These are phyloP conservation scores for Myrmecobius fasciatus DNA, from an alignment of 2,113 vertebrate genomes.

Conservation along the genomic window DNA sequence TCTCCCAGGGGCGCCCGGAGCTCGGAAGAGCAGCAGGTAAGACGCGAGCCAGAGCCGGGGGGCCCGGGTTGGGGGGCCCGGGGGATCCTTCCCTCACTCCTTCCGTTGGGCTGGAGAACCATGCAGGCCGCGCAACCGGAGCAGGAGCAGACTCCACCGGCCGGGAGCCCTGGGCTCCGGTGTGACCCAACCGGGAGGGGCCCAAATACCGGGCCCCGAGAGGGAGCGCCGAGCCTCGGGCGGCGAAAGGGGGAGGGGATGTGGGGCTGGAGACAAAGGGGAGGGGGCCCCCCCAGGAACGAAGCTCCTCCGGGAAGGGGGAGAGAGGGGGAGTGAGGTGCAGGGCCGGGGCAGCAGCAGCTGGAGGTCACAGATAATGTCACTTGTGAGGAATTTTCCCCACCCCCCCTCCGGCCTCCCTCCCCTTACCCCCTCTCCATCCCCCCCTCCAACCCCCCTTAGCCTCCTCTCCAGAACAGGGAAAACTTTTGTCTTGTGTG, in stretches of 20 bases:
- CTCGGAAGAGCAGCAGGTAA: constrained; percentile 53
- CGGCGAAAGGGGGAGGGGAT: constrained; percentile 16
- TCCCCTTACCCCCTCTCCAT: background rate
- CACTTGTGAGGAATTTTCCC: constrained; percentile 72
- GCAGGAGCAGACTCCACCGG: constrained; percentile 50
- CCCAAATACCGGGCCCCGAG: constrained; percentile 50
- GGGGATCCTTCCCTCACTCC: constrained; percentile 10
- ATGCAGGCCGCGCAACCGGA: constrained; percentile 70
- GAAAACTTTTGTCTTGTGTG: constrained; percentile 78
- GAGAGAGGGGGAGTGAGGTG: constrained; percentile 36
- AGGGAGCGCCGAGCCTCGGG: background rate
- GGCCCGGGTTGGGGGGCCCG: background rate
- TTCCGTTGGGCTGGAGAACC: background rate
- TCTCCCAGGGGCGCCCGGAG: constrained; percentile 59
- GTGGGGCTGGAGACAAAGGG: constrained; percentile 55
- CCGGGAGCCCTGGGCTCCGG: constrained; percentile 26
- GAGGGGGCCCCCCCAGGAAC: constrained; percentile 46
- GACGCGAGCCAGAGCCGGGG: background rate
- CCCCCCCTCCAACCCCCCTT: background rate
- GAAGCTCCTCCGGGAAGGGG: constrained; percentile 41
- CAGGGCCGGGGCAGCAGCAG: constrained; percentile 67
- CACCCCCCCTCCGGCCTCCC: constrained; percentile 34
- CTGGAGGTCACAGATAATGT: constrained; percentile 74
- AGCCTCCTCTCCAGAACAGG: constrained; percentile 58
- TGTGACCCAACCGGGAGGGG: constrained; percentile 58